phyloP scores from a whole-genome alignment of 2,888 invertebrate species.

The Hyles lineata region DNA sequence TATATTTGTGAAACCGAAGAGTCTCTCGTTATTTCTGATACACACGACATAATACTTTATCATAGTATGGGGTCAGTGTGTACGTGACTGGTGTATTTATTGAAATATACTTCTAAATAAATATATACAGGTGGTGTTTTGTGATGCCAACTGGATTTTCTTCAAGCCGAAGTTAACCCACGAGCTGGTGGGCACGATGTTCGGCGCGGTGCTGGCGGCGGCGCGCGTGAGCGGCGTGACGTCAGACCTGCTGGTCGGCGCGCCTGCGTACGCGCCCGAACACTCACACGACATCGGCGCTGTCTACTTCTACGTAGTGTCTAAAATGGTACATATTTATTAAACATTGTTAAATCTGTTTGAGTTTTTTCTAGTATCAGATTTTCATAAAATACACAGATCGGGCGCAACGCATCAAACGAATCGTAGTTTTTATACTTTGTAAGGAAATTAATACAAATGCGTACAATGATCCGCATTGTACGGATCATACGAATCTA shows the following conservation, averaged over 20 bases:
- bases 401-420: too few relatives aligned
- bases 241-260: conserved; percentile 86
- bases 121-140: conserved; percentile 26
- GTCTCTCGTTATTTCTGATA: too few relatives aligned
- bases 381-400: too few relatives aligned
- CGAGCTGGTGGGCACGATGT: conserved; percentile 82
- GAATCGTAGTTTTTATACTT: too few relatives aligned
- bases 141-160: not conserved
- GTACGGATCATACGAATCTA: too few relatives aligned
- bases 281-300: conserved; percentile 78
- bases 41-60: too few relatives aligned
- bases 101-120: not conserved
- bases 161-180: not conserved
- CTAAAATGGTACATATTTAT: not conserved
- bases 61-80: not conserved
- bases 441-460: too few relatives aligned
- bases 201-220: conserved; percentile 82
- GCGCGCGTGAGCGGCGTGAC: conserved; percentile 68
- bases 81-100: not conserved
- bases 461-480: too few relatives aligned
- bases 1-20: too few relatives aligned
- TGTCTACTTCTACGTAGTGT: conserved; percentile 77
- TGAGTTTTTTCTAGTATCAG: too few relatives aligned
- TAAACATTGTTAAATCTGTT: too few relatives aligned
- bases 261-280: conserved; percentile 72